Evolutionary conservation across 53 echinoderm and acorn worm genomes (phyloP).

Genomic region (Mesocentrotus franciscanus): DNA sequence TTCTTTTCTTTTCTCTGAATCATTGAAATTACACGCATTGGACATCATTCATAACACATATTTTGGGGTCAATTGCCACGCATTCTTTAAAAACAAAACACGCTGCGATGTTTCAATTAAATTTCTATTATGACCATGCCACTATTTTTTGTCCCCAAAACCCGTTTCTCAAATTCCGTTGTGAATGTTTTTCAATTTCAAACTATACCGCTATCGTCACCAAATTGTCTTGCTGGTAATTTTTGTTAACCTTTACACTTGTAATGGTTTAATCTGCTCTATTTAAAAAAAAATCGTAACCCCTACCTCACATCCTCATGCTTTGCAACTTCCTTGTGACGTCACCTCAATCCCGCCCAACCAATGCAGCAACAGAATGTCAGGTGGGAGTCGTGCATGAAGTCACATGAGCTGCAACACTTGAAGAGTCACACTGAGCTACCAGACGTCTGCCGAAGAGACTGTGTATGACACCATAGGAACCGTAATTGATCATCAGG

Average conservation of each 20-base stretch:
- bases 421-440: not conserved
- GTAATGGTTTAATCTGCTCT: not conserved
- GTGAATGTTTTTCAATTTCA: too few species aligned
- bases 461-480: constrained; percentile 33
- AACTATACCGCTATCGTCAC: too few species aligned
- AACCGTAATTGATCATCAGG: not conserved
- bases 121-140: too few species aligned
- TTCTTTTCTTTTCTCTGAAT: too few species aligned
- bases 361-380: constrained; percentile 9
- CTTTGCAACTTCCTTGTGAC: constrained; percentile 1
- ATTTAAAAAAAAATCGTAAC: not conserved
- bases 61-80: too few species aligned
- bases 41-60: too few species aligned
- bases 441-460: constrained; percentile 29
- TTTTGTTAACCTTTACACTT: too few species aligned
- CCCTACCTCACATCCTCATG: not conserved
- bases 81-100: too few species aligned
- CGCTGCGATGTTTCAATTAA: too few species aligned
- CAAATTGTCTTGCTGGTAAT: not conserved
- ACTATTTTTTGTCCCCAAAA: not conserved
- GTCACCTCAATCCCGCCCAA: constrained; percentile 37
- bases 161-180: too few species aligned
- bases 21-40: too few species aligned
- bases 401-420: constrained; percentile 16
- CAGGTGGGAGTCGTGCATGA: constrained; percentile 26